A percentile compares a stretch with the other conserved stretches of the same genome.
These are phyloP conservation scores for Phyllotis vaccarum DNA, from an alignment of 2,797 vertebrate genomes.

Conservation along the genomic window DNA sequence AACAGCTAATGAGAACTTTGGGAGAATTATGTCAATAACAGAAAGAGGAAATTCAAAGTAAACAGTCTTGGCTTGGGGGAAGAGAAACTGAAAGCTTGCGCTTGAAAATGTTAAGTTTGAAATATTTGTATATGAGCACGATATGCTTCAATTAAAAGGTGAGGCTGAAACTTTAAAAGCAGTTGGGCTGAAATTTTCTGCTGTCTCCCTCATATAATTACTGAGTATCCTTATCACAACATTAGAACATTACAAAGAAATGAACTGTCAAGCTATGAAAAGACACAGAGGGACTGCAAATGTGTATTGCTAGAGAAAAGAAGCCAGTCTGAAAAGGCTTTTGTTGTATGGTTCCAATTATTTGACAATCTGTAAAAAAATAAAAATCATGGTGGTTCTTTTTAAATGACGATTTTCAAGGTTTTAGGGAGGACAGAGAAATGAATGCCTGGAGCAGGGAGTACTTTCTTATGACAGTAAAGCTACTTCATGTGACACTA, in stretches of 20 bases:
- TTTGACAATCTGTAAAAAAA: not conserved
- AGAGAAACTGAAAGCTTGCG: not conserved
- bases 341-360: not conserved
- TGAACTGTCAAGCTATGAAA: not conserved
- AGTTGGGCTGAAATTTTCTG: not conserved
- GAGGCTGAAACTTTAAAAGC: not conserved
- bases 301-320: not conserved
- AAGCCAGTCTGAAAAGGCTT: not conserved
- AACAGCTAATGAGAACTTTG: not conserved
- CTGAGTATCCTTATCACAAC: not conserved
- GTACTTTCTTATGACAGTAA: not conserved
- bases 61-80: not conserved
- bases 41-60: slow-evolving; percentile 2
- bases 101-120: not conserved
- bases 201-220: slow-evolving; percentile 8
- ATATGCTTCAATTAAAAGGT: not conserved
- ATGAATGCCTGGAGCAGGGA: not conserved
- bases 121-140: not conserved
- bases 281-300: not conserved
- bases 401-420: not conserved
- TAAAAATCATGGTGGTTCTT: not conserved
- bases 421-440: not conserved
- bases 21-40: not conserved
- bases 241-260: not conserved
- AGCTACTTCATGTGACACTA: not conserved